Conservation (phyloP, 2,888 invertebrate species). For the Kryphioiulus occultus region DNA sequence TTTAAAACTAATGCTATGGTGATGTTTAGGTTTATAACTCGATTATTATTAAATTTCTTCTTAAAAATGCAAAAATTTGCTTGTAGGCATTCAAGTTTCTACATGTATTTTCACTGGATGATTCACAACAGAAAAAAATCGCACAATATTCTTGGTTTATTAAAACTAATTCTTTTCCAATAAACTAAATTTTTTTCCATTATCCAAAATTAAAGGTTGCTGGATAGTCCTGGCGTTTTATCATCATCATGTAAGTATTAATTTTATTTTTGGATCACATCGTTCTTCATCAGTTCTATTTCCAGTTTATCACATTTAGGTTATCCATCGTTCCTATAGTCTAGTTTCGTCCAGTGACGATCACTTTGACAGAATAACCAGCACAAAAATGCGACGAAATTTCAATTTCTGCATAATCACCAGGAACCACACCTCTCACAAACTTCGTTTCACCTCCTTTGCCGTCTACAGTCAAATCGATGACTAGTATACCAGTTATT, state of each 20-base stretch:
- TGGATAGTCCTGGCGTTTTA: background rate
- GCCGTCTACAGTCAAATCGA: background rate
- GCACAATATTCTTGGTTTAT: too few relatives aligned
- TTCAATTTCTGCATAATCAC: constrained; percentile 29
- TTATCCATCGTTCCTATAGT: background rate
- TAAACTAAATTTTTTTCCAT: too few relatives aligned
- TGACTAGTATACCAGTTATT: constrained; percentile 3
- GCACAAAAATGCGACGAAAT: constrained; percentile 8
- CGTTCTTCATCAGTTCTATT: background rate
- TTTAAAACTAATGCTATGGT: too few relatives aligned
- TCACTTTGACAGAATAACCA: constrained; percentile 26
- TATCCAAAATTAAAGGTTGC: background rate
- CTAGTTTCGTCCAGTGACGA: background rate
- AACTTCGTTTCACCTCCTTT: constrained; percentile 24
- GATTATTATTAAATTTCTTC: too few relatives aligned
- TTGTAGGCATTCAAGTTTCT: too few relatives aligned
- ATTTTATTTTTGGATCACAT: background rate
- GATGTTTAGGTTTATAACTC: too few relatives aligned
- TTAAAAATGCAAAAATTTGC: too few relatives aligned
- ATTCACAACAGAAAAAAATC: too few relatives aligned
- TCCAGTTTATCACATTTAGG: background rate
- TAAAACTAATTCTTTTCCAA: too few relatives aligned
- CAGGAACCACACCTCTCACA: background rate
- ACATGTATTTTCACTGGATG: too few relatives aligned
- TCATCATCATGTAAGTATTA: background rate